These are phyloP conservation scores for Prionailurus viverrinus DNA, from an alignment of 2,113 vertebrate genomes.

Conservation along the genomic window DNA sequence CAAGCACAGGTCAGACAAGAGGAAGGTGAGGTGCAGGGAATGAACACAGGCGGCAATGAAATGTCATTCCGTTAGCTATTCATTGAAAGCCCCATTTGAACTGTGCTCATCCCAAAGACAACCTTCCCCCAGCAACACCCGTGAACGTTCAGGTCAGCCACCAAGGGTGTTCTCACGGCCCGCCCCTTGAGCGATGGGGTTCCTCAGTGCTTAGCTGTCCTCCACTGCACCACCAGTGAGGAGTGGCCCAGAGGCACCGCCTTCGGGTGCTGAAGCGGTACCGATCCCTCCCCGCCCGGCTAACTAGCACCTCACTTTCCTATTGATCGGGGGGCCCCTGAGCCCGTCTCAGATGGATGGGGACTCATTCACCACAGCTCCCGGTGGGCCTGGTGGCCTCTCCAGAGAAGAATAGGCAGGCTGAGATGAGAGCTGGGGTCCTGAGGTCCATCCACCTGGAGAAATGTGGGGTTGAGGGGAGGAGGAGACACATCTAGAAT, in stretches of 20 bases:
- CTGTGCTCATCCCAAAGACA: conserved; percentile 75
- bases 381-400: not conserved
- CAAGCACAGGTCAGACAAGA: not conserved
- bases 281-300: not conserved
- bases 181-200: not conserved
- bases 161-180: conserved; percentile 73
- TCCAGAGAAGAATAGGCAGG: not conserved
- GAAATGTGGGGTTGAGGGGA: not conserved
- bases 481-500: not conserved
- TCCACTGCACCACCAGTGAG: not conserved
- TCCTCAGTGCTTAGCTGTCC: conserved; percentile 48
- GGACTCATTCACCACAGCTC: not conserved
- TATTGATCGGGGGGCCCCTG: no score
- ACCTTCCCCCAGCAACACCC: conserved; percentile 77
- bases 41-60: conserved; percentile 67
- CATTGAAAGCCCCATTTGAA: conserved; percentile 82
- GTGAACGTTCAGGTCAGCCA: conserved; percentile 74
- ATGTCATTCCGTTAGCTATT: conserved; percentile 79
- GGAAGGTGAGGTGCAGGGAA: not conserved
- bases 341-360: not conserved
- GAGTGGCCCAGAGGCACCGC: conserved; percentile 43
- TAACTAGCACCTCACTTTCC: not conserved
- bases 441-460: not conserved
- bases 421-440: not conserved
- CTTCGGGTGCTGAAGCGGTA: not conserved